These are phyloP conservation scores for Phaedon cochleariae DNA, from an alignment of 2,888 invertebrate species.

Conservation along the genomic window DNA sequence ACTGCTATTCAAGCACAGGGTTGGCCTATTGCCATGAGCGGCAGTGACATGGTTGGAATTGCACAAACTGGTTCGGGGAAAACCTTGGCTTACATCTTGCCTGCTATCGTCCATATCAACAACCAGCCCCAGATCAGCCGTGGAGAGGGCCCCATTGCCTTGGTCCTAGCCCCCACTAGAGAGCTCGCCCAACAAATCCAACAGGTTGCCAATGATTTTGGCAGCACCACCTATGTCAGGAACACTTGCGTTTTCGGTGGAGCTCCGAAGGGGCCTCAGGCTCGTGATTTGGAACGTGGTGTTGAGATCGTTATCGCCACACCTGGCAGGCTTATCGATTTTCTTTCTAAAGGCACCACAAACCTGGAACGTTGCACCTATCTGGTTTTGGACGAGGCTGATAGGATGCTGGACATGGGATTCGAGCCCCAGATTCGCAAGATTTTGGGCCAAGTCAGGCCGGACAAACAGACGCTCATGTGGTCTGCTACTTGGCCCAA, in stretches of 20 bases:
- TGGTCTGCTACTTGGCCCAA: conserved; percentile 99
- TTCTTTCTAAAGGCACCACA: conserved; percentile 76
- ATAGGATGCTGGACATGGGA: conserved; percentile 97
- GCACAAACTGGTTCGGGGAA: conserved; percentile 86
- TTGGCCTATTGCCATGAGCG: conserved; percentile 87
- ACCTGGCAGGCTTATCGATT: conserved; percentile 85
- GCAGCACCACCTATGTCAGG: conserved; percentile 78
- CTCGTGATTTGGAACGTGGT: conserved; percentile 73
- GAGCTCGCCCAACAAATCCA: conserved; percentile 80
- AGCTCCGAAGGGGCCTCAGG: conserved; percentile 87
- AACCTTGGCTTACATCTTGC: conserved; percentile 80
- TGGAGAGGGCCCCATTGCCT: conserved; percentile 86
- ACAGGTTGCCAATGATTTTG: conserved; percentile 86
- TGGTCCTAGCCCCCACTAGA: conserved; percentile 81
- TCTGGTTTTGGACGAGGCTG: conserved; percentile 93
- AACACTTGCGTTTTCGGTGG: conserved; percentile 92
- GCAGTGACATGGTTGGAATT: conserved; percentile 86
- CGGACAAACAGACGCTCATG: conserved; percentile 95
- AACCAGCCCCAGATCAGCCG: conserved; percentile 79
- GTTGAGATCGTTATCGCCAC: conserved; percentile 90
- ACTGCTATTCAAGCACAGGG: conserved; percentile 89
- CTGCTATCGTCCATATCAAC: conserved; percentile 87
- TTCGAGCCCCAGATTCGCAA: conserved; percentile 96
- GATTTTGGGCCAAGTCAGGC: conserved; percentile 90
- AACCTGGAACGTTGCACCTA: conserved; percentile 83